Base-by-base conservation (phyloP, 2,797 vertebrate species). In the Rhinatrema bivittatum region DNA sequence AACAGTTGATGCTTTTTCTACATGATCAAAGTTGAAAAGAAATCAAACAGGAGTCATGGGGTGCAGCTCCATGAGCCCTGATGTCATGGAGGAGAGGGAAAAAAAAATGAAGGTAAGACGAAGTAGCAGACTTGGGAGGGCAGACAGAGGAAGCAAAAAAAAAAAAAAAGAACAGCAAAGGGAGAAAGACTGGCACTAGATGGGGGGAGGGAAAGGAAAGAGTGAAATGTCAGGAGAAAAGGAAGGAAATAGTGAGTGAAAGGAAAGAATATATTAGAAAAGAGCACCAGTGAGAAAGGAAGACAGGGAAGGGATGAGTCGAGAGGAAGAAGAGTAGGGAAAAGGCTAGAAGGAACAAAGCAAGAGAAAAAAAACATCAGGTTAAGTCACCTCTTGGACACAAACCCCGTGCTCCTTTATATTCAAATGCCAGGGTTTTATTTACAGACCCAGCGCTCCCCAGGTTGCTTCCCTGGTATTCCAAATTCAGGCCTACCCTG, bases 1-100 rank as follows among this genome's bases (percentile, higher is more conserved):
- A 25, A 15, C 46, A 49, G 46, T 42, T 42, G 45, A 20, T 32
- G 17, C 15, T n/a, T n/a, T 29, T 22, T 12, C 10, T 29, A 29
- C 13, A 20, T 20, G 36, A 32, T 26, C 8, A 32, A 22, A 25
- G 9, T 29, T 29, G 16, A 16, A 18, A n/a, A n/a, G n/a, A n/a
- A n/a, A n/a, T n/a, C n/a, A n/a, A n/a, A n/a, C n/a, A n/a, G n/a
- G n/a, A n/a, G n/a, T n/a, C n/a, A n/a, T n/a, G n/a, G n/a, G n/a
- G n/a, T n/a, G n/a, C n/a, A n/a, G n/a, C n/a, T n/a, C n/a, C n/a
- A n/a, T n/a, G n/a, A n/a, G n/a, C n/a, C n/a, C n/a, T n/a, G 16
- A 30, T 30, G 16, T 30, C 5, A 12, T 10, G 7, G 25, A 17
- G 25, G 25, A 29, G 36, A 25, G 17, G 16, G n/a, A n/a, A n/a